Conservation (phyloP, 2,113 vertebrate species). For the Otis tarda region DNA sequence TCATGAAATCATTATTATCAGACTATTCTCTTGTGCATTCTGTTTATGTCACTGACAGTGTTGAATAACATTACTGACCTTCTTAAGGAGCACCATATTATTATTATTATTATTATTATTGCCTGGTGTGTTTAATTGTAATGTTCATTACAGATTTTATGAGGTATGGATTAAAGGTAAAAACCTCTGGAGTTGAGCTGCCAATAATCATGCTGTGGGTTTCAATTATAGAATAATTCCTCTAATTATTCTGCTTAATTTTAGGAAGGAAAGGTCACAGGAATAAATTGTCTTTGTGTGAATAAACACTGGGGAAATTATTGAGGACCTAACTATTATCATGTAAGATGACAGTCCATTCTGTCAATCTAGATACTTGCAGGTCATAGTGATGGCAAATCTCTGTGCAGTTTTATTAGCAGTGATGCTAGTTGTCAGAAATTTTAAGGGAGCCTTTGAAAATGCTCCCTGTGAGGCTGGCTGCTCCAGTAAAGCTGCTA, state of each 20-base stretch:
- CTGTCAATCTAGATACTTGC: not conserved
- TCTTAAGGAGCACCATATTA: not conserved
- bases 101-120: constrained; percentile 12
- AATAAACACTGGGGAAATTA: constrained; percentile 45
- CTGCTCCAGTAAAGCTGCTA: not conserved
- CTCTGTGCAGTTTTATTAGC: not conserved
- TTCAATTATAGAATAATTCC: constrained; percentile 64
- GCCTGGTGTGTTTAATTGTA: constrained; percentile 49
- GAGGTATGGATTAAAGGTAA: constrained; percentile 63
- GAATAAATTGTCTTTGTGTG: constrained; percentile 34
- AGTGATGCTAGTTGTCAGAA: not conserved
- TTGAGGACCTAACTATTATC: not conserved
- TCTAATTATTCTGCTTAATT: constrained; percentile 64
- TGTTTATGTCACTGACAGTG: constrained; percentile 21
- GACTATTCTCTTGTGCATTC: constrained; percentile 42
- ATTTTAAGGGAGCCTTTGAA: not conserved
- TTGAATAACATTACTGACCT: constrained; percentile 7
- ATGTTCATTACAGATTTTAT: constrained; percentile 53
- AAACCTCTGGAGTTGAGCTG: constrained; percentile 49
- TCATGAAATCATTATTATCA: constrained; percentile 25
- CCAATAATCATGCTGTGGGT: constrained; percentile 21
- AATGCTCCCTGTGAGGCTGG: not conserved
- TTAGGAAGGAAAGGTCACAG: constrained; percentile 52
- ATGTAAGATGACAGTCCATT: not conserved
- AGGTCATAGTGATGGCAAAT: not conserved